Evolutionary conservation across 2,797 vertebrate species (phyloP).

Genomic region (Arnoldichthys spilopterus): DNA sequence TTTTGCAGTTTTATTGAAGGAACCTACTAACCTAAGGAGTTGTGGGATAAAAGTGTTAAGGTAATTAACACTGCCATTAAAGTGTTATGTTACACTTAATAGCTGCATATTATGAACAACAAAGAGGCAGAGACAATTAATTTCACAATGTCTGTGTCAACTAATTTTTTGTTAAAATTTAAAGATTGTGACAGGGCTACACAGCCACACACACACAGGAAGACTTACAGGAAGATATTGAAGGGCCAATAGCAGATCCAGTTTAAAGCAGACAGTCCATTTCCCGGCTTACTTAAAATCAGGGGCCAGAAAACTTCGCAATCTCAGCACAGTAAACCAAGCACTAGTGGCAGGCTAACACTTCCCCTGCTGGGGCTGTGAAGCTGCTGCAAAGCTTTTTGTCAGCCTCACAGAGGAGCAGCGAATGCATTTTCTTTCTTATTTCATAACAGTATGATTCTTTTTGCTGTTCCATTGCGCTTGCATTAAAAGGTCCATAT

Average conservation of each 20-base stretch:
- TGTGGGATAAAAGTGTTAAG: too few species aligned
- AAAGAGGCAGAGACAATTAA: too few species aligned
- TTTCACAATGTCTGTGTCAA: too few species aligned
- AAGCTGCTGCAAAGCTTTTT: conserved; percentile 51
- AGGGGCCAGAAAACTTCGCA: conserved; percentile 5
- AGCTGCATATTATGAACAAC: too few species aligned
- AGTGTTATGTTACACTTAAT: too few species aligned
- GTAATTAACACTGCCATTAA: too few species aligned
- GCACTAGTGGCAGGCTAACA: conserved; percentile 46
- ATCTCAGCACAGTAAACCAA: not conserved
- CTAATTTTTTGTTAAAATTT: not conserved
- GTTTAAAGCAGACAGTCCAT: not conserved
- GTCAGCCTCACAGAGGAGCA: conserved; percentile 59
- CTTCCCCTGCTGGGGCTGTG: conserved; percentile 46
- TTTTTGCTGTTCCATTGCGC: conserved; percentile 39
- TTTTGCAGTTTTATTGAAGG: too few species aligned
- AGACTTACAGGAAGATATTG: conserved; percentile 5
- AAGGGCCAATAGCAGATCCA: not conserved
- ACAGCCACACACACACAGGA: conserved; percentile 6
- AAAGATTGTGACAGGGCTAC: not conserved
- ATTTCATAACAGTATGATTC: conserved; percentile 43
- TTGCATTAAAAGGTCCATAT: conserved; percentile 26
- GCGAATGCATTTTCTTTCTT: conserved; percentile 22
- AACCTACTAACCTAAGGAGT: too few species aligned
- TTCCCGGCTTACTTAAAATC: not conserved